Evolutionary conservation across 2,888 invertebrate species (phyloP).

Genomic region (Andrena hattorfiana): DNA sequence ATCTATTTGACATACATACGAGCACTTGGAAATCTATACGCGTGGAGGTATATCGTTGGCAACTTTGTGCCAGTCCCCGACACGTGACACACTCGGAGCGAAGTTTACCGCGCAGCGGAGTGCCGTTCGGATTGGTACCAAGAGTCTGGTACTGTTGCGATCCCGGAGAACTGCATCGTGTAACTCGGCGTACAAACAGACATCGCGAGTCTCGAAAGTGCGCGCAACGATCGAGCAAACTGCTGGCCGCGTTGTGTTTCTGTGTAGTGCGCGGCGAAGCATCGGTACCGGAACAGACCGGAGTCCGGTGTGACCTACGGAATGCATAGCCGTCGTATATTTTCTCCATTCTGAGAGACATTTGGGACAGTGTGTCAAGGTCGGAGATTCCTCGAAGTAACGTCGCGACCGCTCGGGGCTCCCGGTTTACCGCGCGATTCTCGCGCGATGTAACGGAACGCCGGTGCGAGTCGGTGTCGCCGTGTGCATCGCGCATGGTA

Average conservation of each 20-base stretch:
- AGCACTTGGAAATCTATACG: background rate
- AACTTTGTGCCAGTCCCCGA: too few species aligned
- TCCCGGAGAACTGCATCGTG: background rate
- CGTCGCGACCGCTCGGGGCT: conserved; percentile 22
- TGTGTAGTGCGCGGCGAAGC: too few species aligned
- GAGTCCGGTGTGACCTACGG: background rate
- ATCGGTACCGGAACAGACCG: background rate
- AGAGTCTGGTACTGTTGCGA: background rate
- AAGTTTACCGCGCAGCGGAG: background rate
- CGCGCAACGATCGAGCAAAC: too few species aligned
- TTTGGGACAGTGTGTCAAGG: conserved; percentile 74
- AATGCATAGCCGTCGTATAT: conserved; percentile 24
- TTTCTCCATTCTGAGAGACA: conserved; percentile 42
- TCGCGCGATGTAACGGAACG: conserved; percentile 51
- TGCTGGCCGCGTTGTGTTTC: background rate
- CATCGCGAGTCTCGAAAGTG: background rate
- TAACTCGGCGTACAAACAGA: background rate
- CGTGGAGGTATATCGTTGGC: too few species aligned
- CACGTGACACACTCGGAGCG: too few species aligned
- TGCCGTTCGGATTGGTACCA: background rate
- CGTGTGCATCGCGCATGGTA: conserved; percentile 28
- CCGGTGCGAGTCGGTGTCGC: background rate
- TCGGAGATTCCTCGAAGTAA: conserved; percentile 38
- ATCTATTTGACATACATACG: background rate
- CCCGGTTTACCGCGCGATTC: conserved; percentile 20